Evolutionary conservation across 2,797 vertebrate genomes (phyloP).

Genomic region (Galagoides demidoff): DNA sequence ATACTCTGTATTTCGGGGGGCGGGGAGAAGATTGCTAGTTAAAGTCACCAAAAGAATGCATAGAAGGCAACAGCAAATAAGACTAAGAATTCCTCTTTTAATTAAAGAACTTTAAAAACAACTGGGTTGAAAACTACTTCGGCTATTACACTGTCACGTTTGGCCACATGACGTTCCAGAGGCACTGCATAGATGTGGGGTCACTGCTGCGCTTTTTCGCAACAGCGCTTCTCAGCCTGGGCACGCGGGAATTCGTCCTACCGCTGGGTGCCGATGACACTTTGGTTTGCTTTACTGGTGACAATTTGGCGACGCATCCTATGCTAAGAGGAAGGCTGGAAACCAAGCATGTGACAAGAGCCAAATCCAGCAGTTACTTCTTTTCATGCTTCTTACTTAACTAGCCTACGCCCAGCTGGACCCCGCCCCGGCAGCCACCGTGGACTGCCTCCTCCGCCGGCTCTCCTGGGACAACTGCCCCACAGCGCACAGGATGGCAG

Average conservation of each 20-base stretch:
- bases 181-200: conserved; percentile 77
- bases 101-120: conserved; percentile 37
- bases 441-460: conserved; percentile 64
- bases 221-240: conserved; percentile 68
- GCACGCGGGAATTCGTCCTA: conserved; percentile 75
- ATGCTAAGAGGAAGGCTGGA: conserved; percentile 82
- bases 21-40: neutral
- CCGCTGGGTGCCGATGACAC: conserved; percentile 78
- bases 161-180: conserved; percentile 65
- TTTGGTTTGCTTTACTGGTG: conserved; percentile 83
- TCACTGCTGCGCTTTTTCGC: conserved; percentile 75
- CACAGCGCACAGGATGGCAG: conserved; percentile 87
- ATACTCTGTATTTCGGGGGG: neutral
- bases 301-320: conserved; percentile 77
- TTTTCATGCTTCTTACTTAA: conserved; percentile 86
- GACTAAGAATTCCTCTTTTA: conserved; percentile 35
- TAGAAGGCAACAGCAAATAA: conserved; percentile 67
- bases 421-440: neutral
- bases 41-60: conserved; percentile 55
- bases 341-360: conserved; percentile 34
- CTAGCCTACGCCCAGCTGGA: conserved; percentile 80
- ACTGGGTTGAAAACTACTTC: conserved; percentile 76
- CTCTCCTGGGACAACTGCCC: conserved; percentile 88
- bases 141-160: conserved; percentile 58
- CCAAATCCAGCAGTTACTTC: conserved; percentile 81